Evolutionary conservation across 2,888 invertebrate species (phyloP), one percentile per base, ranked within the genome.

Genomic region (Rhamphomyia laevipes): DNA sequence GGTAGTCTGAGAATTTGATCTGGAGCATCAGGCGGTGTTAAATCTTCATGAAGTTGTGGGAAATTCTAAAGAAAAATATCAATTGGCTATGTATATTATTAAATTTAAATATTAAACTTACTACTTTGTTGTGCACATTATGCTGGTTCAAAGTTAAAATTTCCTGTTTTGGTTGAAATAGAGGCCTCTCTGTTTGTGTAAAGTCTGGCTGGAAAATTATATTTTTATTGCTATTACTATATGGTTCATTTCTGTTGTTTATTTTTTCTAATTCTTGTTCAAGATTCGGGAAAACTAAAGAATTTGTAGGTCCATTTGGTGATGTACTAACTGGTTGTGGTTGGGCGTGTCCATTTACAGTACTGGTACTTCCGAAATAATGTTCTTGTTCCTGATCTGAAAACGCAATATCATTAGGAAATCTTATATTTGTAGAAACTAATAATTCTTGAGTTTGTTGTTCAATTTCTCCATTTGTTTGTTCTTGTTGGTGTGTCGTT

Each of bases 1-100:
- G 16, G 40, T 4, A 17, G n/a, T 12, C 16, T 12, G n/a, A 5
- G 11, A 18, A 3, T 12, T 9, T 30, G 23, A 27, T 46, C 49
- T 12, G 54, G 48, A 12, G 49, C 50, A 16, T 49, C 48, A 12
- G 68, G 70, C 1, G 76, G 77, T 3, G 73, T 72, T 46, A 72
- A 62, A 54, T 72, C 69, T 40, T 71, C 70, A 1, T 70, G 70
- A 42, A 72, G 59, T 52, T 71, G 72, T 9, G 63, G 62, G 54
- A 60, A 63, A 4, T 56, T 55, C 57, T 60, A 55, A 45, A 56
- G 56, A 9, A 47, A 4, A 11, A 33, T 51, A 51, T 13, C 51
- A 50, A 9, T 51, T 51, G 31, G 53, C 53, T 49, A 4, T 46
- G 51, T 2, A 42, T 18, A 13, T 15, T 18, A 33, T 4, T 43